Conservation (phyloP, 2,888 invertebrate species). For the Syrphus vitripennis region DNA sequence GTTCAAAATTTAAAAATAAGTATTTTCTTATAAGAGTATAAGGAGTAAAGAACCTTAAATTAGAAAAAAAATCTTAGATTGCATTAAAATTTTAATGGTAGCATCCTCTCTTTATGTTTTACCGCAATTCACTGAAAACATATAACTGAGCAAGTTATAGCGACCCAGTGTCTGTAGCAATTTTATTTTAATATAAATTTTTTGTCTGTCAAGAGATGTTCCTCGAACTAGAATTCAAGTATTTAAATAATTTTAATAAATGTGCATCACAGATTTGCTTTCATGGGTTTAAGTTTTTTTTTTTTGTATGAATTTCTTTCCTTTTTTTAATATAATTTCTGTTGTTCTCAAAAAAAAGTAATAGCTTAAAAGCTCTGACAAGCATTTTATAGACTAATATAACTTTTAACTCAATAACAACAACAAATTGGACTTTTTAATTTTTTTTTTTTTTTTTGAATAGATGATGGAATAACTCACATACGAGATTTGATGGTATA, state of each 20-base stretch:
- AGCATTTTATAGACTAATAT: neutral
- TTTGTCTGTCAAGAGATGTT: neutral
- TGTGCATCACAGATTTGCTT: neutral
- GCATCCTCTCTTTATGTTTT: too few species aligned
- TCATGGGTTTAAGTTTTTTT: neutral
- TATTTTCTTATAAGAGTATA: too few species aligned
- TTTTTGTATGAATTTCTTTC: neutral
- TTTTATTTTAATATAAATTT: neutral
- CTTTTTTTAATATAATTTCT: neutral
- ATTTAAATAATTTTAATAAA: slow-evolving; percentile 14
- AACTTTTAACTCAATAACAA: neutral
- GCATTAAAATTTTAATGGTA: too few species aligned
- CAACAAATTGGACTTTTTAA: neutral
- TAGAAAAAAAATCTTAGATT: too few species aligned
- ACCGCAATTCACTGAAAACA: too few species aligned
- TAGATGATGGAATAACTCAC: neutral
- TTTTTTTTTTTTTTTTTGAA: neutral
- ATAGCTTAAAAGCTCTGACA: neutral
- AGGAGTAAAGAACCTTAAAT: too few species aligned
- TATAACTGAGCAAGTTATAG: neutral
- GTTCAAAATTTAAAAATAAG: too few species aligned
- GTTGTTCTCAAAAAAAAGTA: neutral
- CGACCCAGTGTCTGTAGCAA: neutral
- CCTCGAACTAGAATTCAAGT: neutral
- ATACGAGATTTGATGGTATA: too few species aligned